Base-by-base conservation (phyloP, 1,140 invertebrate genomes). In the Drosophila tristis region DNA sequence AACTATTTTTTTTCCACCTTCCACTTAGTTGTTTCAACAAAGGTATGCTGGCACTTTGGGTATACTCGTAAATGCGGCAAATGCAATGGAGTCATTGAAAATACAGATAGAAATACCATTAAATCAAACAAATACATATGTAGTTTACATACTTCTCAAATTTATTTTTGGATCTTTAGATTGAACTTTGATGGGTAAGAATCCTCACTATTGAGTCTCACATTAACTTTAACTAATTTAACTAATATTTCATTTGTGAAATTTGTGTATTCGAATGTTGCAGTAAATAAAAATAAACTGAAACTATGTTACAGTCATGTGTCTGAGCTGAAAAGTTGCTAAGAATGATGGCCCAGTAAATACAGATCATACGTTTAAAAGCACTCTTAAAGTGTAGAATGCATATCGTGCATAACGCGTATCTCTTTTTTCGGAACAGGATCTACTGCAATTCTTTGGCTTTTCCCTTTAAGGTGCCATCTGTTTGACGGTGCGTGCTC, bases 1-100 rank as follows among this genome's bases (percentile, higher is more conserved):
- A 90, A 78, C 80, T 72, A 90, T 82, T 87, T 85, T 82, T 72
- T 65, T 43, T 35, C 43, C 7, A 47, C 35, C 50, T 29, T 53
- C 56, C 51, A 58, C 65, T 55, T 59, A 63, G 45, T 48, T 51
- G 66, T 5, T 5, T 11, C 0, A 39, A 13, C 35, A 4, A 4
- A 39, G 66, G 66, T 39, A 70, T 70, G 66, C 26, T 39, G 67
- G 67, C 67, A 71, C 64, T 58, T 43, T 7, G 31, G 44, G 53
- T 15, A 68, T 68, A 67, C 67, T 20, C 20, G 20, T 20, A 20
- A 20, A 20, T 20, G 20, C 20, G 20, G 62, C 67, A 49, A 56
- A 8, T 58, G 45, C 29, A n/a, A 67, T 65, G 50, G 23, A 44
- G 25, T 67, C 66, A 23, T 68, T 68, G 42, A 23, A 48, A 44